phyloP scores from a whole-genome alignment of 2,113 vertebrate genomes.

The Turdus rufiventris region DNA sequence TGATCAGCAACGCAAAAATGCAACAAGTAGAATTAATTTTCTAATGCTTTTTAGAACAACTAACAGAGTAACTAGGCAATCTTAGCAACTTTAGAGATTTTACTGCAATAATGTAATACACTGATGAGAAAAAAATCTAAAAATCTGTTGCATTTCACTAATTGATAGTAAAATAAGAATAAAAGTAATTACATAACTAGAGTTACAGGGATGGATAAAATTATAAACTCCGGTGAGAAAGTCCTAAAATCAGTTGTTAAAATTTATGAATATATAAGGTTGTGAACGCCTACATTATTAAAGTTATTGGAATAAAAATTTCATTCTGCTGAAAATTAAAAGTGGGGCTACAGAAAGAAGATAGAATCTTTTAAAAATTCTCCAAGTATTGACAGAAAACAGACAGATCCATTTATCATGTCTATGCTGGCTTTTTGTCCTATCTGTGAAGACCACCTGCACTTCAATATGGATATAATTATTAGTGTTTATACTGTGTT shows the following conservation, averaged over 20 bases:
- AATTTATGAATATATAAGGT: not conserved
- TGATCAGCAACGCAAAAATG: not conserved
- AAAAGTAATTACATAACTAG: not conserved
- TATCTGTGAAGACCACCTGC: not conserved
- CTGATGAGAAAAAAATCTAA: not conserved
- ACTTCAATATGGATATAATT: not conserved
- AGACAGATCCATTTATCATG: not conserved
- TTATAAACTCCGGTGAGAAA: not conserved
- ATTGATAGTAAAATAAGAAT: not conserved
- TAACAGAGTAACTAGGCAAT: not conserved
- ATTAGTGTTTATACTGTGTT: not conserved
- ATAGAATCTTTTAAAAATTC: not conserved
- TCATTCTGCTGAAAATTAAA: not conserved
- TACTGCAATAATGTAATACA: not conserved
- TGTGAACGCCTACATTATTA: not conserved
- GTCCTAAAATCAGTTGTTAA: not conserved
- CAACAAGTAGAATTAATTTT: not conserved
- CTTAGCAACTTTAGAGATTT: not conserved
- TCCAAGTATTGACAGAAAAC: not conserved
- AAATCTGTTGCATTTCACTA: not conserved
- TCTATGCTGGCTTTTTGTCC: not conserved
- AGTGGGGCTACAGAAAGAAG: not conserved
- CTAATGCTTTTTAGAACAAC: not conserved
- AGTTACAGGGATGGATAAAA: not conserved
- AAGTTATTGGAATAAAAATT: not conserved